Evolutionary conservation across 2,888 invertebrate genomes (phyloP).

Genomic region (Heliconius aoede): DNA sequence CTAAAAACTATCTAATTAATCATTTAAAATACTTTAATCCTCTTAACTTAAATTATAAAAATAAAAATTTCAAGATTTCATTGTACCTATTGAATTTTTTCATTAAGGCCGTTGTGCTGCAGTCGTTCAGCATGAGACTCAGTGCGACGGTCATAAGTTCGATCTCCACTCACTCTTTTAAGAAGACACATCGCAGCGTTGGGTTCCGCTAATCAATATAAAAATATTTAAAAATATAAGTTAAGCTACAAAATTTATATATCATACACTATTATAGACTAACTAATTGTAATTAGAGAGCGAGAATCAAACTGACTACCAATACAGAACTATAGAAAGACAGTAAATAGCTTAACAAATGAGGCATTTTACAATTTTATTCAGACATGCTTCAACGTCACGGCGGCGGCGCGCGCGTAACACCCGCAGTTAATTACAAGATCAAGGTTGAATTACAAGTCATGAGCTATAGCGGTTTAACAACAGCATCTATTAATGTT

Average conservation of each 20-base stretch:
- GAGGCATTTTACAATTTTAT: constrained; percentile 15
- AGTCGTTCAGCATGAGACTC: background rate
- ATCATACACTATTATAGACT: background rate
- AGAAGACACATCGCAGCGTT: too few relatives aligned
- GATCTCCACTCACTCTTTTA: background rate
- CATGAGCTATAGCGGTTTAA: constrained; percentile 53
- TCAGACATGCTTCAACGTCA: constrained; percentile 42
- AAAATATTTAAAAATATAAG: background rate
- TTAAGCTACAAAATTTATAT: background rate
- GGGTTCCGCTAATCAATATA: background rate
- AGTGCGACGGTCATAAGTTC: background rate
- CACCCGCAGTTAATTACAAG: constrained; percentile 59
- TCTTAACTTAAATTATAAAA: background rate
- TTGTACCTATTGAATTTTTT: background rate
- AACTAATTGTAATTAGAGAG: background rate
- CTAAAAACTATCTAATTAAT: background rate
- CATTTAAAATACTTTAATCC: background rate
- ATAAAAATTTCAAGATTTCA: background rate
- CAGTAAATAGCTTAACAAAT: background rate
- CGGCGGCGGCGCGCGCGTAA: constrained; percentile 56
- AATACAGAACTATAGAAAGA: background rate
- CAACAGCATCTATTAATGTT: background rate
- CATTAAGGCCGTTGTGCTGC: background rate
- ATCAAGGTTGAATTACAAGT: constrained; percentile 64
- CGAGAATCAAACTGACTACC: background rate